Evolutionary conservation across 1,140 invertebrate species (phyloP), one percentile per base, ranked within the genome.

Genomic region (Sinella curviseta): DNA sequence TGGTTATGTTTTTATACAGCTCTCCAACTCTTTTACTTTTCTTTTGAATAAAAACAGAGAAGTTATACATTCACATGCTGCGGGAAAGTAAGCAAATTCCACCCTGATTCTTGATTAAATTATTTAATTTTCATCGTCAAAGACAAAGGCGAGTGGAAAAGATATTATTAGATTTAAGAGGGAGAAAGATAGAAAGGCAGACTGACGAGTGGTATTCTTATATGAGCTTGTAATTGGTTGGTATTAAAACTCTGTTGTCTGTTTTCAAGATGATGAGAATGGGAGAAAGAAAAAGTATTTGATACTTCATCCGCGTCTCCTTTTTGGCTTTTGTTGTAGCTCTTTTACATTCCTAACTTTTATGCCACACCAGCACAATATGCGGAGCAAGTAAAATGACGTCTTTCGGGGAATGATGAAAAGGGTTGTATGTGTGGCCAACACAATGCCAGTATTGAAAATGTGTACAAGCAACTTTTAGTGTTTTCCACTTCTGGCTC

Each of bases 71-170:
- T 20, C 39, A 8, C 24, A 12, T 16, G 24, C 57, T 65, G 57
- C 8, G 14, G 26, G 57, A 65, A 17, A n/a, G 24, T 8, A 16
- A 65, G 24, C 8, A 17, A 65, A 48, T 8, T 14, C 26, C 24
- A 65, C 26, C 57, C 57, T 26, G 24, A 16, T 48, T 14, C 57
- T 65, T 65, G 57, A 65, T 65, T 65, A 65, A 65, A 65, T 65
- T 65, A 65, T 65, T 65, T 65, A 65, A 65, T 65, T 65, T 65
- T 65, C 57, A 65, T 16, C 26, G 16, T 65, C 57, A 65, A 65
- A 65, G 57, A 65, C 57, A 65, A 65, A 65, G 8, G 16, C 3
- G 26, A 65, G 39, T 48, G 39, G 20, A 48, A 48, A 48, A 48
- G 39, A 48, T 48, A 48, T 48, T 48, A 48, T 20, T 48, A 20